Conservation (phyloP, 2,113 vertebrate genomes). For the Stomatorhinus ivindoensis region DNA sequence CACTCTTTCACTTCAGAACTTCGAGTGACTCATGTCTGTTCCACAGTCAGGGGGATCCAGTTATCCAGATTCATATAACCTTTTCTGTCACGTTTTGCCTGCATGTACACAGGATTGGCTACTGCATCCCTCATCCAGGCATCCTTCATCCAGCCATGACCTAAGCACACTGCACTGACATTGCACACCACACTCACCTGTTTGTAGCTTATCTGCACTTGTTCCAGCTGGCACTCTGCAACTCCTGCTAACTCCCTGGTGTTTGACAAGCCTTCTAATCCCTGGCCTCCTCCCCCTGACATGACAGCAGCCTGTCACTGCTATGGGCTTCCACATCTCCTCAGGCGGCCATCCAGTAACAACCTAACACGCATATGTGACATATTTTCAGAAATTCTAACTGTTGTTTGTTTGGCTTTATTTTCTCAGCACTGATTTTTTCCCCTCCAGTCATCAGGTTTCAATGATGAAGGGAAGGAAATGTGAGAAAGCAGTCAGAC, state of each 20-base stretch:
- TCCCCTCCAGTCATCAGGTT: neutral
- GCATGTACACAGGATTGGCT: neutral
- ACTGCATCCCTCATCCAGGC: neutral
- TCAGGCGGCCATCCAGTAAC: neutral
- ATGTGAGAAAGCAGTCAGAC: neutral
- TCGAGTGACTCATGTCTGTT: neutral
- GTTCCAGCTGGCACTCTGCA: neutral
- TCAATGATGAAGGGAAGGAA: neutral
- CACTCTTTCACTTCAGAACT: neutral
- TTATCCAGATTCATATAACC: neutral
- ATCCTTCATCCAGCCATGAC: neutral
- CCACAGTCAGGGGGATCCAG: neutral
- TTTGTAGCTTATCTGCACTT: neutral
- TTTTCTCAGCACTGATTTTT: neutral
- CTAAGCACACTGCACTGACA: neutral
- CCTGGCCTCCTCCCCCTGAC: neutral
- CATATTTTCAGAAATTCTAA: constrained; percentile 1
- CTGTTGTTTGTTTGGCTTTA: neutral
- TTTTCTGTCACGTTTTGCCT: neutral
- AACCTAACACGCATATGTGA: neutral
- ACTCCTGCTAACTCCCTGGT: neutral
- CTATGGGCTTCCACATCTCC: neutral
- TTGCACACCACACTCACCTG: neutral
- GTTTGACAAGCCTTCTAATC: neutral
- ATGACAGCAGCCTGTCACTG: neutral